Evolutionary conservation across 2,888 invertebrate genomes (phyloP), one percentile per base, ranked within the genome.

Genomic region (Watsonalla cultraria): DNA sequence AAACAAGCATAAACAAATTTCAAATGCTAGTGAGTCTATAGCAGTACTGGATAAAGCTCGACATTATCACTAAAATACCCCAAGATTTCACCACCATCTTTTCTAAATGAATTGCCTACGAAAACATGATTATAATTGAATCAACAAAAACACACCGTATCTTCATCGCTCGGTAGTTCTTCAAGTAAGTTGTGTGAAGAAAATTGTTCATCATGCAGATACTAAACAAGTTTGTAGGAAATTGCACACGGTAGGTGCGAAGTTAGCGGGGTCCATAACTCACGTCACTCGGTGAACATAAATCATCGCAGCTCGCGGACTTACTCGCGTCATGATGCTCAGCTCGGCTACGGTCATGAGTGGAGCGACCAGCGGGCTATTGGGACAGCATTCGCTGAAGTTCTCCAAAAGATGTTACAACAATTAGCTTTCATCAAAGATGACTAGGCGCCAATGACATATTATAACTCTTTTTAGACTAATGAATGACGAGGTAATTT

Each of bases 241-340:
- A 52, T 52, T 52, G 47, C 52, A 52, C 47, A 47, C 39, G 35
- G 15, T 46, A 13, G 46, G 37, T 33, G n/a, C 15, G 24, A 47
- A 52, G 39, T 52, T 52, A 24, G 24, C 62, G 62, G 57, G 60
- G 62, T 62, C 64, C 52, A 66, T 67, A 64, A 63, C 65, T 67
- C 66, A 66, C 59, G 62, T 54, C 54, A 51, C 52, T 47, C 52
- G 55, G 47, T 50, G 58, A 48, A 42, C 61, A 66, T 67, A 55
- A 59, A 67, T 67, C 67, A 67, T 67, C 42, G 49, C 54, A 46
- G 59, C 59, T 53, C 52, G 54, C 55, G 54, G 45, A 47, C 42
- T 34, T 48, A 14, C 46, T 48, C 56, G 45, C 55, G 54, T 7
- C 39, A 24, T 24, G 24, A 46, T 49, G 35, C 6, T 1, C 6